Conservation (phyloP, 1,140 invertebrate species). For the Cheumatopsyche charites region DNA sequence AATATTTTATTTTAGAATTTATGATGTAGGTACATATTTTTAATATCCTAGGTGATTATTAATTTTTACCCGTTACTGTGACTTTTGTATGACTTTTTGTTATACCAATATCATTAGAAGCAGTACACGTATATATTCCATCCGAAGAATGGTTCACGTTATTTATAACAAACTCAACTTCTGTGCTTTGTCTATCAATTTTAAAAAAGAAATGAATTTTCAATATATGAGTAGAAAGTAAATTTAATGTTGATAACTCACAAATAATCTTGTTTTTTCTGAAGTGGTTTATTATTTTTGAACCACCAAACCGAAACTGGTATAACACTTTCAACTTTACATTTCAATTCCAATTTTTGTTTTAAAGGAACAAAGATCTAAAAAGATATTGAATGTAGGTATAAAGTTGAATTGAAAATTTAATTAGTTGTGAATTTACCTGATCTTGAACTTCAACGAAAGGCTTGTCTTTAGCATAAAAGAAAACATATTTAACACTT, state of each 20-base stretch:
- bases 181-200: conserved; percentile 53
- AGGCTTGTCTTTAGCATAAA: conserved; percentile 28
- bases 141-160: conserved; percentile 52
- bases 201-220: conserved; percentile 2
- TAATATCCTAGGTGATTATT: too few species aligned
- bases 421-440: conserved; percentile 4
- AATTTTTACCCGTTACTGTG: conserved; percentile 45
- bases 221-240: background rate
- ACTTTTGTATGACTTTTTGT: conserved; percentile 49
- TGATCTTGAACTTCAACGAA: conserved; percentile 5
- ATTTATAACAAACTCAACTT: conserved; percentile 53
- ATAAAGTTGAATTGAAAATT: too few species aligned
- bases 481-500: too few species aligned
- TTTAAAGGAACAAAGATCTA: conserved; percentile 37
- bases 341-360: conserved; percentile 37
- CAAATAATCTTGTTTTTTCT: conserved; percentile 51
- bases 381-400: background rate
- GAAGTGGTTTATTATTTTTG: conserved; percentile 46
- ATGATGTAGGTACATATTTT: too few species aligned
- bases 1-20: too few species aligned
- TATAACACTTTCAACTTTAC: conserved; percentile 55
- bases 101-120: conserved; percentile 53
- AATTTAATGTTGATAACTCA: conserved; percentile 47
- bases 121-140: conserved; percentile 54
- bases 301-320: conserved; percentile 54